Base-by-base conservation (phyloP, 2,888 invertebrate genomes). In the Lumbricus terrestris region DNA sequence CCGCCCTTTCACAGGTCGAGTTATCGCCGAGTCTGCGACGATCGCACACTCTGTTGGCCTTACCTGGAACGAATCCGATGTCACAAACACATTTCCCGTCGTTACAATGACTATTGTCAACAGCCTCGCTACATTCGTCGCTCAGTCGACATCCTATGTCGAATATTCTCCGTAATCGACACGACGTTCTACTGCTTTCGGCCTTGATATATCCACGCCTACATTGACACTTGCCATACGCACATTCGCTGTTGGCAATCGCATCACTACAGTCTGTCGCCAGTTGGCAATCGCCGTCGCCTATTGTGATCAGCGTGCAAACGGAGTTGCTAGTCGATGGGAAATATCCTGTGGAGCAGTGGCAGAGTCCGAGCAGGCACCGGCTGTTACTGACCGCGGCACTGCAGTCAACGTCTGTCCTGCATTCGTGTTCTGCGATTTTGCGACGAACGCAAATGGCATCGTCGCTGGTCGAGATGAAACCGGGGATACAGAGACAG, bases 371-470 rank as follows among this genome's bases (percentile, higher is more conserved):
- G 8, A 23, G 11, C 20, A 37, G 5, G 85, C 85, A 85, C 6
- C 5, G 34, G 16, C 85, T 85, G 85, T 85, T 37, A 35, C 35
- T 35, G 1, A 85, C 85, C 6, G 85, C 85, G 35, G 34, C 85
- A 35, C 16, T 85, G 35, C 85, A 85, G 35, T 85, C 85, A 0
- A 0, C 35, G 85, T 37, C 8, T 20, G 35, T 85, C 20, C 20
- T 85, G 85, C 85, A 85, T 37, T 29, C 35, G 37, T 85, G 85
- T 33, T 85, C 85, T 85, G 85, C 85, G 34, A 85, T 34, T 85
- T 23, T 85, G 37, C 85, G 85, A 20, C 34, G 85, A 33, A 85
- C 3, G 16, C 85, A 85, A 13, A 5, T 37, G 35, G 85, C 23
- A 37, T 35, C 85, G 37, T 85, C 37, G 85, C 35, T 35, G 13